phyloP scores from a whole-genome alignment of 2,888 invertebrate species.

The Rhingia rostrata region DNA sequence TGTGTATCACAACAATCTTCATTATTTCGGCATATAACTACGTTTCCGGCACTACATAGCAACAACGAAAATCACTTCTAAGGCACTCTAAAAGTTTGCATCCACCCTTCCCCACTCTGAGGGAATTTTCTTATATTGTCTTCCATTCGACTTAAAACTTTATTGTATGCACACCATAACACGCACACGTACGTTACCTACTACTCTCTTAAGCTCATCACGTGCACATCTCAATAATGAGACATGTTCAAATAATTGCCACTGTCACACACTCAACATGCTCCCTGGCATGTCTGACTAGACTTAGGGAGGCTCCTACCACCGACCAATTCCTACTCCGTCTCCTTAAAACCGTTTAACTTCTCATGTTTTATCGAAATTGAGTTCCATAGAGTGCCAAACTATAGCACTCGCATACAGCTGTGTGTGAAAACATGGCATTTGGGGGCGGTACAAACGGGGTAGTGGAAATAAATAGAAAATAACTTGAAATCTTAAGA shows the following conservation, averaged over 20 bases:
- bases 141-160: not conserved
- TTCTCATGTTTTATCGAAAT: slow-evolving; percentile 66
- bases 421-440: slow-evolving; percentile 13
- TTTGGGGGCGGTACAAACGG: not conserved
- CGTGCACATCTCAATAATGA: slow-evolving; percentile 71
- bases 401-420: not conserved
- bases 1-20: no score
- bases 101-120: not conserved
- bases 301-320: not conserved
- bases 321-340: not conserved
- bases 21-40: no score
- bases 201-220: slow-evolving; percentile 51
- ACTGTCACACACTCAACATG: slow-evolving; percentile 63
- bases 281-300: slow-evolving; percentile 33
- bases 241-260: slow-evolving; percentile 71
- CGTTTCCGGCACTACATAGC: not conserved
- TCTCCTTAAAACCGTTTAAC: slow-evolving; percentile 64
- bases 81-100: not conserved
- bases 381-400: slow-evolving; percentile 49
- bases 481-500: slow-evolving; percentile 70
- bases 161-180: not conserved
- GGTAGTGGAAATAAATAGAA: slow-evolving; percentile 62
- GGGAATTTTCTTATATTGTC: not conserved
- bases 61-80: not conserved
- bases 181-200: not conserved